Base-by-base conservation (phyloP, 2,888 invertebrate species). In the Drosophila vallismaia region DNA sequence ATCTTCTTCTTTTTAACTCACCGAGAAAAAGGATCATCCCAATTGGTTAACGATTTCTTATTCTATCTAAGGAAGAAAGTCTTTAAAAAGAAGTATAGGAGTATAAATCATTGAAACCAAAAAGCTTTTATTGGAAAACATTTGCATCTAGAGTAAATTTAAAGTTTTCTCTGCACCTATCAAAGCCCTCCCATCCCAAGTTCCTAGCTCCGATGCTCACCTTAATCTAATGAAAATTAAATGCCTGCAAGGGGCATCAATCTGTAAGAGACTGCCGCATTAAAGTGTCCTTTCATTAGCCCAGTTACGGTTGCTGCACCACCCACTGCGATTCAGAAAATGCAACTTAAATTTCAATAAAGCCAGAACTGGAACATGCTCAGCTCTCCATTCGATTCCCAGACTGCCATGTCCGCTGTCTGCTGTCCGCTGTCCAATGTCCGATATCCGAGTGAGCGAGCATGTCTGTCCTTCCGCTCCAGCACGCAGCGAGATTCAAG, bases 171-270 rank as follows among this genome's bases (percentile, higher is more conserved):
- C 36, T 36, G 36, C 36, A 36, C 6, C 12, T 12, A 12, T 4
- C 6, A 36, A n/a, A 36, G n/a, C 36, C 36, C 2, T 36, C 7
- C 42, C 12, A 40, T 24, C 46, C 24, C n/a, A 6, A 26, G 45
- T 12, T 12, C 28, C 36, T 36, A 19, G 8, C 57, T 46, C 58
- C 36, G 6, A 45, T 62, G 84, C 70, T 80, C 72, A 69, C 51
- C 72, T 64, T 80, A 84, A 82, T 80, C 76, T 73, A 82, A 84
- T 80, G 71, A 77, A 84, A 76, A 76, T 76, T 55, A 63, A 86
- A 71, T 60, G 75, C 38, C 53, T 68, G 63, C 48, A 59, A 50
- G 19, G 14, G 45, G 24, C 42, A 55, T 79, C 64, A 70, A 72
- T 70, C 49, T 63, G 52, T 9, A 19, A 45, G 46, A 28, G 29